Conservation (phyloP, 2,797 vertebrate species). For the Onychomys torridus region DNA sequence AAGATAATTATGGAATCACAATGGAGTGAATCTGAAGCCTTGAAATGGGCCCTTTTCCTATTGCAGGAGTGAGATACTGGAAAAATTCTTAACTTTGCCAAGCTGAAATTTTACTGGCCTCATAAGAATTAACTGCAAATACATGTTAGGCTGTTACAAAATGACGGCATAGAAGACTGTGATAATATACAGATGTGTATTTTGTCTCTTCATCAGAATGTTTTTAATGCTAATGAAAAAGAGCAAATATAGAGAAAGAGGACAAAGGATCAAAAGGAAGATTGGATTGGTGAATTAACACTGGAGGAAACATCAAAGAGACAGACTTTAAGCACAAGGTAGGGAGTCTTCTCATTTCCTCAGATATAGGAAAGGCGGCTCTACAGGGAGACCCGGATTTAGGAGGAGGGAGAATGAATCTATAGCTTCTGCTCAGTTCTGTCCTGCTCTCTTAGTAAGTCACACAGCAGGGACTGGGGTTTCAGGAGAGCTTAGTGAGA, state of each 20-base stretch:
- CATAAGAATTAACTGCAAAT: neutral
- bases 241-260: neutral
- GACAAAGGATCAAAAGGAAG: neutral
- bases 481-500: rapidly evolving
- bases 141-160: neutral
- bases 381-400: neutral
- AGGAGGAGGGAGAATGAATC: neutral
- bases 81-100: neutral
- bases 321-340: neutral
- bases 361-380: neutral
- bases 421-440: neutral
- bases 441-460: neutral
- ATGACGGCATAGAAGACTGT: neutral
- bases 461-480: neutral
- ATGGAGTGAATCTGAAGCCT: neutral
- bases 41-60: neutral
- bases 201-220: neutral
- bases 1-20: neutral
- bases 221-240: neutral
- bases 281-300: neutral
- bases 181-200: neutral
- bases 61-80: neutral
- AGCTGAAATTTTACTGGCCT: neutral
- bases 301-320: neutral
- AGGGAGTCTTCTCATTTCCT: neutral